phyloP scores from a whole-genome alignment of 1,140 invertebrate species.

The Drosophila kanapiae region DNA sequence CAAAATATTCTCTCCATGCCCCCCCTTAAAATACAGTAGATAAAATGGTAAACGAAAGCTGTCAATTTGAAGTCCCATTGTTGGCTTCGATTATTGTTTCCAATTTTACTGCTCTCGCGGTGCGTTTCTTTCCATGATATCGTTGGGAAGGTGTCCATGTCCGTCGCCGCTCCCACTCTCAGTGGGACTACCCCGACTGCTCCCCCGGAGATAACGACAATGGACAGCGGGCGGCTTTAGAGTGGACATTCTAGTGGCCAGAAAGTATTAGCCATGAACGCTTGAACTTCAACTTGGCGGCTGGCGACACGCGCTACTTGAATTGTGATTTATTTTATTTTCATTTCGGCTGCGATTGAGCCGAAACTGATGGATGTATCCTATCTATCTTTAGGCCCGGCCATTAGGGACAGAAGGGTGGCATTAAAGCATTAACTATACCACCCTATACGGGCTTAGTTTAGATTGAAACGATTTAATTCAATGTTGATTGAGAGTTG shows the following conservation, averaged over 20 bases:
- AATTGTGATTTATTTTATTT: slow-evolving; percentile 52
- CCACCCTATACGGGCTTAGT: slow-evolving; percentile 35
- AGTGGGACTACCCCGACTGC: slow-evolving; percentile 1
- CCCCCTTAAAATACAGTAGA: slow-evolving; percentile 49
- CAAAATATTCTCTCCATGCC: slow-evolving; percentile 49
- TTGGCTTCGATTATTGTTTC: slow-evolving; percentile 64
- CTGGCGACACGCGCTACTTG: slow-evolving; percentile 44
- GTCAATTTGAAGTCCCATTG: slow-evolving; percentile 80
- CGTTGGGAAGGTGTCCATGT: slow-evolving; percentile 11
- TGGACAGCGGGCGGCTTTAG: slow-evolving; percentile 66
- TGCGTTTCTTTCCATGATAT: slow-evolving; percentile 38
- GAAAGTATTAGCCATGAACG: slow-evolving; percentile 61
- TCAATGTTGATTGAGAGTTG: slow-evolving; percentile 30
- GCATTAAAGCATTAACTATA: slow-evolving; percentile 39
- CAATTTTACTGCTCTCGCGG: slow-evolving; percentile 42
- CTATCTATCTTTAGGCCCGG: slow-evolving; percentile 49
- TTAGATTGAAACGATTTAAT: slow-evolving; percentile 42
- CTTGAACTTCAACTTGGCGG: slow-evolving; percentile 72
- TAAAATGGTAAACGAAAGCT: slow-evolving; percentile 79
- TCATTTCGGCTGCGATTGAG: slow-evolving; percentile 24
- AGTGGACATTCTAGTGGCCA: slow-evolving; percentile 74
- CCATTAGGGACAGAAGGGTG: slow-evolving; percentile 15
- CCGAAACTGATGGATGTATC: slow-evolving; percentile 65
- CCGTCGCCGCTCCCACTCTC: slow-evolving; percentile 15
- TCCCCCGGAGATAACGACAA: slow-evolving; percentile 55